Evolutionary conservation across 2,797 vertebrate species (phyloP).

Genomic region (Streptopelia turtur): DNA sequence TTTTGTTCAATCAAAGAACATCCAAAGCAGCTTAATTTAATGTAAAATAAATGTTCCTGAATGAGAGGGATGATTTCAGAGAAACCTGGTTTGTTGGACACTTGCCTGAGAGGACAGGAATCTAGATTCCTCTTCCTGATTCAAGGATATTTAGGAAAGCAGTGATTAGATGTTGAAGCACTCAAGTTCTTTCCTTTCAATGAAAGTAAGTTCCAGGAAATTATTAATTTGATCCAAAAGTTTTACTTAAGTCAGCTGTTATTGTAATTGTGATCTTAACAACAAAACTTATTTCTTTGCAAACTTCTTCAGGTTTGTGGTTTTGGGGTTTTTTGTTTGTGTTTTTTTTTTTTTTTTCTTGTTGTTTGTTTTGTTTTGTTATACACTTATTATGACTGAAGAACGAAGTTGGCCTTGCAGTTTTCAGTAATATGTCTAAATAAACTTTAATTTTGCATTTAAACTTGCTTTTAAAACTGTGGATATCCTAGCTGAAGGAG

Average conservation of each 20-base stretch:
- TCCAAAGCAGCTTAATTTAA: neutral
- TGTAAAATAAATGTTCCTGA: neutral
- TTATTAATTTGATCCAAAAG: neutral
- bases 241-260: neutral
- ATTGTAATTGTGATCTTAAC: neutral
- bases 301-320: neutral
- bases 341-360: too few species aligned
- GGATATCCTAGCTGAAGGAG: neutral
- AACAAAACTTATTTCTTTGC: neutral
- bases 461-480: neutral
- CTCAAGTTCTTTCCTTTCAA: neutral
- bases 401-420: neutral
- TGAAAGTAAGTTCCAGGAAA: neutral
- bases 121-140: neutral
- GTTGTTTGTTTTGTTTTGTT: neutral
- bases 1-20: neutral
- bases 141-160: neutral
- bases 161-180: neutral
- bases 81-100: neutral
- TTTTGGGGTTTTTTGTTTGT: too few species aligned
- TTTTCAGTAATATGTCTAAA: neutral
- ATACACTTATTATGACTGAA: neutral
- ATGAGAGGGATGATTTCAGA: neutral
- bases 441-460: neutral
- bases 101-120: neutral